Percentiles rank a stretch among this genome's conserved stretches.
These are phyloP conservation scores for Pseudomyrmex pallidus DNA, from an alignment of 1,140 invertebrate species.

Conservation along the genomic window DNA sequence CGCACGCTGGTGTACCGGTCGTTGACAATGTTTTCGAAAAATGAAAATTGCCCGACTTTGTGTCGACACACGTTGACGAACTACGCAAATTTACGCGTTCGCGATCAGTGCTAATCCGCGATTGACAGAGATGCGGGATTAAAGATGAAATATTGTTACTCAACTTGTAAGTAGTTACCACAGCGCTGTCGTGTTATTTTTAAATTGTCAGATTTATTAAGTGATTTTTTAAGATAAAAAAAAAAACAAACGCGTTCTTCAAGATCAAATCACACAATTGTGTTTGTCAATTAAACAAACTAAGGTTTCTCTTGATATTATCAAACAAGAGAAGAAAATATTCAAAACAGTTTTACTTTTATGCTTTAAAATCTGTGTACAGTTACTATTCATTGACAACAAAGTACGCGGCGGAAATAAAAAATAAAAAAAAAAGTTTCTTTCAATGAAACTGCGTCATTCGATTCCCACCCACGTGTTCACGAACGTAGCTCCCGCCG, in stretches of 20 bases:
- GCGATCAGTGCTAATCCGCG: background rate
- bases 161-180: too few species aligned
- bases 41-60: constrained; percentile 9
- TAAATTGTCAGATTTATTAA: background rate
- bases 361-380: background rate
- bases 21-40: constrained; percentile 39
- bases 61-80: background rate
- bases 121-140: background rate
- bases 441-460: background rate
- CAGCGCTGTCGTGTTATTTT: too few species aligned
- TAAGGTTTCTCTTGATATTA: background rate
- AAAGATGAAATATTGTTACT: background rate
- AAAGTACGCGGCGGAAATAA: background rate
- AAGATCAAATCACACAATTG: background rate
- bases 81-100: background rate
- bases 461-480: constrained; percentile 25
- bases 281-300: background rate
- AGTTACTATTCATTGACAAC: background rate
- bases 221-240: constrained; percentile 7
- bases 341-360: background rate
- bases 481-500: background rate
- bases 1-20: constrained; percentile 44
- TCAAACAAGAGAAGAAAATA: background rate
- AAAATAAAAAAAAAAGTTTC: background rate
- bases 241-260: background rate